Evolutionary conservation across 2,113 vertebrate species (phyloP).

Genomic region (Ciconia maguari): DNA sequence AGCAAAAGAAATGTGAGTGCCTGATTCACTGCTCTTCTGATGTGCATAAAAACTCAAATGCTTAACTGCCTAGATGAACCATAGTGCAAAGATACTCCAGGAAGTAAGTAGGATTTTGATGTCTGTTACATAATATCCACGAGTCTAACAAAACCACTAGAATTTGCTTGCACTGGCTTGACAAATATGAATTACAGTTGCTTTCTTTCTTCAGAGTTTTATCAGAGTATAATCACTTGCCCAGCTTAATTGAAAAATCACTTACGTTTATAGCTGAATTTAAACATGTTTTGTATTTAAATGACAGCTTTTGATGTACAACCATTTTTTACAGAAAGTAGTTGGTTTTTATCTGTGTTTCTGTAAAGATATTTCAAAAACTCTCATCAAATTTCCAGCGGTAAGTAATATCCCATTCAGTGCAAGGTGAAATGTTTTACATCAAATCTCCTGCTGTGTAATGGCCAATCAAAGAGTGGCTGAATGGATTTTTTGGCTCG

Average conservation of each 20-base stretch:
- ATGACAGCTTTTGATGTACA: conserved; percentile 69
- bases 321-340: conserved; percentile 69
- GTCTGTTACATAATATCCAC: not conserved
- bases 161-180: conserved; percentile 7
- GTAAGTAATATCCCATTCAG: conserved; percentile 72
- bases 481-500: conserved; percentile 70
- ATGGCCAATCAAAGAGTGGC: conserved; percentile 70
- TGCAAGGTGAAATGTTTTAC: conserved; percentile 72
- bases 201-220: conserved; percentile 61
- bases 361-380: conserved; percentile 71
- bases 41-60: not conserved
- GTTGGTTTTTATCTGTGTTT: conserved; percentile 72
- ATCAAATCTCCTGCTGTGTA: conserved; percentile 73
- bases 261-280: conserved; percentile 68
- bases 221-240: conserved; percentile 59
- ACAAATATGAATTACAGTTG: conserved; percentile 50
- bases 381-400: conserved; percentile 68
- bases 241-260: conserved; percentile 72
- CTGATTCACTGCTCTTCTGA: not conserved
- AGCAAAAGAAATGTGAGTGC: not conserved
- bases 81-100: not conserved
- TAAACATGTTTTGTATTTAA: conserved; percentile 75
- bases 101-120: not conserved
- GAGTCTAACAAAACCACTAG: not conserved
- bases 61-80: not conserved